Conservation (phyloP, 2,113 vertebrate species). For the Microcebus tavaratra region DNA sequence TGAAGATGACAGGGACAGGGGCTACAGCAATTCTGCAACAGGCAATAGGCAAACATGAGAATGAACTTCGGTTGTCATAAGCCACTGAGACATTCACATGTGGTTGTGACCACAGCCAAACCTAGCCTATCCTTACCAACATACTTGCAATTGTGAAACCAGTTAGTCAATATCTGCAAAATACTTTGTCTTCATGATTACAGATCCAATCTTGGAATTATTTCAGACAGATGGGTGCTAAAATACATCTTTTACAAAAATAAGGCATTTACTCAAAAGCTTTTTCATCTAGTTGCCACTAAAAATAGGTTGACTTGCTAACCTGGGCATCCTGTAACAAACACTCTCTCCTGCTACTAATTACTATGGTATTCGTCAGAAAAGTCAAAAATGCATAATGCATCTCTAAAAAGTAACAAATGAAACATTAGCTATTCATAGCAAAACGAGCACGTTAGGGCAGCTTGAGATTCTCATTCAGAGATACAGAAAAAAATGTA, state of each 20-base stretch:
- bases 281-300: constrained; percentile 58
- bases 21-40: not conserved
- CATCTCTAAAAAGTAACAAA: constrained; percentile 56
- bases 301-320: constrained; percentile 72
- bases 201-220: not conserved
- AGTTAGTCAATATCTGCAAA: not conserved
- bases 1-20: not conserved
- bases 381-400: constrained; percentile 56
- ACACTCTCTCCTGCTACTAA: constrained; percentile 66
- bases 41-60: not conserved
- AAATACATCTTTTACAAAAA: not conserved
- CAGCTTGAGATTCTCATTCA: constrained; percentile 25
- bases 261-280: constrained; percentile 41
- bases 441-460: not conserved
- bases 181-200: not conserved
- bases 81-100: not conserved
- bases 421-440: constrained; percentile 13
- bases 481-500: constrained; percentile 42
- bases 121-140: not conserved
- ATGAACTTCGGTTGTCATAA: not conserved
- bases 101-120: not conserved
- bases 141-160: not conserved
- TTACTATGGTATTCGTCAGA: constrained; percentile 63
- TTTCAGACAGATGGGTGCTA: not conserved
- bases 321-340: constrained; percentile 71